A percentile compares a stretch with the other conserved stretches of the same genome.
These are phyloP conservation scores for Chydorus sphaericus DNA, from an alignment of 2,888 invertebrate species.

Conservation along the genomic window DNA sequence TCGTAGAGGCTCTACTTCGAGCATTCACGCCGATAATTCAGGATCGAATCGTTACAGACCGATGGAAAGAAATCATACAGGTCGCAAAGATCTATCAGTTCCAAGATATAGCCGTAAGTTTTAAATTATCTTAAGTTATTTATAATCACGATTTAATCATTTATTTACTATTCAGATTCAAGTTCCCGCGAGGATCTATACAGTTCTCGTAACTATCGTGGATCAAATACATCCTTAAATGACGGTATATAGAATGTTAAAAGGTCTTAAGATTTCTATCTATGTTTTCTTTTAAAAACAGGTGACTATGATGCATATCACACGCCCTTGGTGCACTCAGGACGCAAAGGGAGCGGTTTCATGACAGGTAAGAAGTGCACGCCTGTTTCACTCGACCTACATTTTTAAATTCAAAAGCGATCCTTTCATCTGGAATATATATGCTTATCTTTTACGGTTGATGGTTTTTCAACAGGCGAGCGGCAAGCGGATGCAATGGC, in stretches of 20 bases:
- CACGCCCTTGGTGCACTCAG: slow-evolving; percentile 5
- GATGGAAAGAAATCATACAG: slow-evolving; percentile 19
- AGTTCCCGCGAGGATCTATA: slow-evolving; percentile 13
- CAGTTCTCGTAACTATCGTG: slow-evolving; percentile 20
- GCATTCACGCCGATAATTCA: slow-evolving; percentile 17
- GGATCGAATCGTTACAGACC: slow-evolving; percentile 16
- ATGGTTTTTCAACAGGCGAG: neutral
- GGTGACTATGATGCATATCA: slow-evolving; percentile 9
- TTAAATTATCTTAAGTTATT: too few relatives aligned
- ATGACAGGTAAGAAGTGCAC: slow-evolving; percentile 2
- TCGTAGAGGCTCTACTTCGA: slow-evolving; percentile 19
- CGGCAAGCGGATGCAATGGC: slow-evolving; percentile 1
- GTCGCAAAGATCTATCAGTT: slow-evolving; percentile 15
- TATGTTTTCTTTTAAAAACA: neutral
- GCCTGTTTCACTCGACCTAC: neutral
- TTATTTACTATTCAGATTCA: too few relatives aligned
- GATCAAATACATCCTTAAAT: slow-evolving; percentile 23
- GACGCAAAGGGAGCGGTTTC: slow-evolving; percentile 8
- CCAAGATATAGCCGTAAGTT: slow-evolving; percentile 8
- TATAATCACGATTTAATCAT: neutral
- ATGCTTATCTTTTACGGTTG: neutral
- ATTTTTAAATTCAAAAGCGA: neutral
- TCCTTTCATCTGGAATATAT: neutral
- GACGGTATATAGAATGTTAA: slow-evolving; percentile 20
- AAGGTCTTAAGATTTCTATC: neutral